Base-by-base conservation (phyloP, 2,113 vertebrate species). In the Clarias macrocephalus region DNA sequence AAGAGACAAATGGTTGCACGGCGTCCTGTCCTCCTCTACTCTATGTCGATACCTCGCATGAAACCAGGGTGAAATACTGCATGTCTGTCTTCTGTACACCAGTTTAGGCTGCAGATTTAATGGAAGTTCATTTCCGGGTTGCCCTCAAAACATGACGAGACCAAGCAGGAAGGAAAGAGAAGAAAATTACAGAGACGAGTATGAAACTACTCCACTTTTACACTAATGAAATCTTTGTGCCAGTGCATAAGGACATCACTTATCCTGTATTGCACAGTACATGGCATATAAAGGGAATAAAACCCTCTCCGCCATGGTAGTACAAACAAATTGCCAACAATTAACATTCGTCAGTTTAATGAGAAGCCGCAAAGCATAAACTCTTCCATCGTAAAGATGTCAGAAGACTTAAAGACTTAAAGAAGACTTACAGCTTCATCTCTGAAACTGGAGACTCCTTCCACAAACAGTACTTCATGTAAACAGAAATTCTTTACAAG, bases 111-210 rank as follows among this genome's bases (percentile, higher is more conserved):
- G 57, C 23, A 28, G 88, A 91, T 92, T 92, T 95, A 93, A 94
- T 93, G 91, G 92, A 92, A 94, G 91, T 94, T 92, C 93, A 93
- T 94, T 94, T 94, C 92, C 33, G 33, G 92, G 93, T 94, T 94
- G 93, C 91, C 92, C 93, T 94, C 93, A 93, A 93, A 93, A 94
- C 91, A 93, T 89, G 84, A 79, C 4, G 21, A 85, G 15, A n/a
- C 18, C 28, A 3, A 70, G 66, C 66, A 70, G 66, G 18, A 70
- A 18, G 13, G 16, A 15, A 65, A 66, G 54, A 28, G 56, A 60
- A 37, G 28, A 62, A 48, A 30, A 37, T 2, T 37, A 23, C 16
- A 9, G 30, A 30, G 65, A 19, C 30, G 48, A 6, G 48, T 6
- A 4, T 33, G 28, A 70, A 33, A 37, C 65, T 33, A 19, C 28